Evolutionary conservation across 2,113 vertebrate genomes (phyloP).

Genomic region (Guaruba guarouba): DNA sequence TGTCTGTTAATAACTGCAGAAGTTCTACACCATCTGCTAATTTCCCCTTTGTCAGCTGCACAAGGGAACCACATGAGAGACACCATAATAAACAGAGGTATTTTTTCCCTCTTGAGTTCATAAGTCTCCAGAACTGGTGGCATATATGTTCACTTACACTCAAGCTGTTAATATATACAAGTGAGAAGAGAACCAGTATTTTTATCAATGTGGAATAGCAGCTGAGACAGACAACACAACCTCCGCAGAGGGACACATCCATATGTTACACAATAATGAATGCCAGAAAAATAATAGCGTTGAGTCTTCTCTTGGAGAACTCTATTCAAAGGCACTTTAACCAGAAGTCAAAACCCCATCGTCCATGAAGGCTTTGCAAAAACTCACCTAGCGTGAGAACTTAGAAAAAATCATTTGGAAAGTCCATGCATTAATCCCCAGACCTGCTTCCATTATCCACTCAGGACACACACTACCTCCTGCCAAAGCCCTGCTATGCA

Average conservation of each 20-base stretch:
- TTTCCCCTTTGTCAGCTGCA: conserved; percentile 21
- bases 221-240: conserved; percentile 67
- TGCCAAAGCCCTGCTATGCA: neutral
- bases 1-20: conserved; percentile 12
- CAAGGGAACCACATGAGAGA: conserved; percentile 38
- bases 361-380: neutral
- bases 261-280: conserved; percentile 44
- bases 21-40: conserved; percentile 38
- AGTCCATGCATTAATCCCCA: neutral
- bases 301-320: neutral
- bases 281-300: conserved; percentile 45
- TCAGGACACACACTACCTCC: neutral
- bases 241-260: conserved; percentile 50
- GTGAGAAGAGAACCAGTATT: conserved; percentile 60
- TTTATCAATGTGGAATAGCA: conserved; percentile 67
- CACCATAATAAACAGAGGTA: conserved; percentile 35
- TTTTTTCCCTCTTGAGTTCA: conserved; percentile 38
- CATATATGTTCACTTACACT: conserved; percentile 59
- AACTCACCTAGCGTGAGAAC: neutral
- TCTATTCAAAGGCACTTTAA: neutral
- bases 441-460: neutral
- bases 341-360: neutral
- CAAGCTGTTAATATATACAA: conserved; percentile 63
- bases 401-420: neutral
- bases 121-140: conserved; percentile 43